Evolutionary conservation across 2,888 invertebrate genomes (phyloP).

Genomic region (Philopedon plagiatum): DNA sequence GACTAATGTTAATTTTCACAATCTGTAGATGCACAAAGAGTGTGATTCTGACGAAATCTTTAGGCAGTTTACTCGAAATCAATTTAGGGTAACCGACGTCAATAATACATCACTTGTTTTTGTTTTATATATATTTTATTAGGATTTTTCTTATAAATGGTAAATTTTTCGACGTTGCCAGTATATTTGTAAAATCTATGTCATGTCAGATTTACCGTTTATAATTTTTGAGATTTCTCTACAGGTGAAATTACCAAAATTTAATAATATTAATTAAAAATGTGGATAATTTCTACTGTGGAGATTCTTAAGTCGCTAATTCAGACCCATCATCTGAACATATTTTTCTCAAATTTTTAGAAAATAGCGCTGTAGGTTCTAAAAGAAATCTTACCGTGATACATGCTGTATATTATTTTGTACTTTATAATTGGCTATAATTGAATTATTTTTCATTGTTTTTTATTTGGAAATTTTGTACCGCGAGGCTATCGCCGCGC

Average conservation of each 20-base stretch:
- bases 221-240: too few species aligned
- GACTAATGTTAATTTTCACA: constrained; percentile 61
- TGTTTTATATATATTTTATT: background rate
- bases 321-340: background rate
- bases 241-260: too few species aligned
- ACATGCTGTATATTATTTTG: constrained; percentile 4
- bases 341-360: background rate
- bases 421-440: background rate
- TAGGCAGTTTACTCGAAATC: constrained; percentile 3
- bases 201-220: too few species aligned
- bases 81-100: constrained; percentile 10
- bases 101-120: constrained; percentile 13
- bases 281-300: too few species aligned
- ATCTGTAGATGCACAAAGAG: constrained; percentile 60
- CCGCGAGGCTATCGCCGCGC: background rate
- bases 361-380: constrained; percentile 1
- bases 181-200: background rate
- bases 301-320: background rate
- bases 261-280: too few species aligned
- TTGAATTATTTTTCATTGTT: background rate
- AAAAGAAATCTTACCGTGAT: background rate
- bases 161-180: background rate
- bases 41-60: constrained; percentile 46
- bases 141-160: background rate
- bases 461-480: background rate